Base-by-base conservation (phyloP, 2,797 vertebrate species). In the Betta splendens region DNA sequence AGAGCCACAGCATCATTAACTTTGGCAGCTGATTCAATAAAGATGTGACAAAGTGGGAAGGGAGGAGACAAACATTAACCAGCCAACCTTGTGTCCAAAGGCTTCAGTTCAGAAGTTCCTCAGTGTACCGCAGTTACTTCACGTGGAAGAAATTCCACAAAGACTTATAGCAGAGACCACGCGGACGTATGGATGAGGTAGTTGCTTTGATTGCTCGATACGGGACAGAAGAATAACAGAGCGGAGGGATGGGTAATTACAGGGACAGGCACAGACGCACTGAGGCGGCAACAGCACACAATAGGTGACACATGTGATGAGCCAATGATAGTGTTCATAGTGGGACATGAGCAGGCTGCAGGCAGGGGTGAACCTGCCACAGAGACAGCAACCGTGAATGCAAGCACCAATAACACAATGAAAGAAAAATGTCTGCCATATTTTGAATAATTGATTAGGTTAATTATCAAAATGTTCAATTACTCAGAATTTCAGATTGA, bases 181-280 rank as follows among this genome's bases (percentile, higher is more conserved):
- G 15, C 17, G 8, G 16, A 36, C 28, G 22, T 7, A 16, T 26
- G 48, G 49, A 7, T 15, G 56, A 43, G 38, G 66, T 16, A 18
- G 69, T 47, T 54, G 61, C 52, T 35, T 33, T 63, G 72, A 76
- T 81, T 72, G 80, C 45, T 72, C 66, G 64, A 45, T 75, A 56
- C 36, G 57, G 53, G 43, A 21, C 35, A 40, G 62, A 59, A 59
- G 58, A 66, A 66, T 62, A 17, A 75, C 38, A 67, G 75, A 72
- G 81, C 77, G 71, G 64, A 74, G 79, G 55, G 58, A 29, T 72
- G 76, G 69, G 15, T 86, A 85, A 88, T 86, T 87, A 84, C 69
- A 86, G 81, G 79, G 79, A 75, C 76, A 69, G 56, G 64, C 61
- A 29, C 68, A 85, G 81, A 75, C 83, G 80, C 46, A 69, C 77